Evolutionary conservation across 2,888 invertebrate species (phyloP), one percentile per base, ranked within the genome.

Genomic region (Coelinius sp.): DNA sequence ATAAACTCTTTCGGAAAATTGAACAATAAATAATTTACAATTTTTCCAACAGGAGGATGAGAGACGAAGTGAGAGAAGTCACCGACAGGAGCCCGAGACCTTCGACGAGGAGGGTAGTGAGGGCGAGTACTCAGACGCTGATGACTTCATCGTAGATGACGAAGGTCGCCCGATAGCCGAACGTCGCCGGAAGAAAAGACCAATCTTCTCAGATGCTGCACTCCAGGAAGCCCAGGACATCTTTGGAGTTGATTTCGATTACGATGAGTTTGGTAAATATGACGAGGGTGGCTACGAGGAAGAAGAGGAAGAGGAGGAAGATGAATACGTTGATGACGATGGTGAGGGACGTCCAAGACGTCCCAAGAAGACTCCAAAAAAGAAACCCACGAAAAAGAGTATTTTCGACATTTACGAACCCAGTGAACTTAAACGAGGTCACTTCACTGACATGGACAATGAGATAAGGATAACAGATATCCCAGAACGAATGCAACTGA

Each of bases 211-310:
- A 59, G 96, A 97, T 89, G 95, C 95, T 10, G 95, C 96, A 0
- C 89, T 98, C 17, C 98, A 98, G 92, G 97, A 99, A 88, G 99
- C 99, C 68, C 98, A 98, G 88, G 99, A 99, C 85, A 97, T 99
- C 78, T 99, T 99, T 86, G 99, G 99, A 27, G 97, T 98, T n/a
- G 99, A 99, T 87, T 98, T 99, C 88, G 98, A 97, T 84, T 97
- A 94, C 84, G 96, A 96, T 73, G 96, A 97, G 78, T 95, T 97
- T 88, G 93, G 93, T 68, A 95, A 95, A 83, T 95, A 95, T 83
- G 95, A 93, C 5, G 95, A 95, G 68, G 96, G 96, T 77, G 95
- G 95, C 75, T 94, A 96, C 81, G 94, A 95, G 64, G 95, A 95
- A 31, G 95, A 95, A 1, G 95, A 94, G 8, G 94, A 94, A 69